Conservation (phyloP, 2,888 invertebrate genomes). For the Nasonovia ribisnigri region DNA sequence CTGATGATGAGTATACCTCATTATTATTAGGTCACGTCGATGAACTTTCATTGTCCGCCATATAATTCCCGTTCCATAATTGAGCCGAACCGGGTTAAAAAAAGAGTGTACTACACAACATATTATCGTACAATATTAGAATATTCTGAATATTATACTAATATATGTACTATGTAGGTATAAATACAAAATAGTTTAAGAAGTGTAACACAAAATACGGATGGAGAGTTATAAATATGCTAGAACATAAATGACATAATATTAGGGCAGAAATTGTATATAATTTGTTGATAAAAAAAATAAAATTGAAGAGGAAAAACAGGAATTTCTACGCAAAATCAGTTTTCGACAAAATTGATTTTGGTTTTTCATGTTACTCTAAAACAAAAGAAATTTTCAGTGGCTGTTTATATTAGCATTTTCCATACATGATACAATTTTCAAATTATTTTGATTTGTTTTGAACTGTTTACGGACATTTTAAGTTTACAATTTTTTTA, state of each 20-base stretch:
- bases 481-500: too few relatives aligned
- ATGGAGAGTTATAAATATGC: neutral
- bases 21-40: neutral
- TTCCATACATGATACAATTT: too few relatives aligned
- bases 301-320: too few relatives aligned
- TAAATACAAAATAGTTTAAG: neutral
- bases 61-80: too few relatives aligned
- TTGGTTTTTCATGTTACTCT: too few relatives aligned
- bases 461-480: too few relatives aligned
- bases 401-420: too few relatives aligned
- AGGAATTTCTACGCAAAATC: too few relatives aligned
- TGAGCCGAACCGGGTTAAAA: neutral
- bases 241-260: neutral
- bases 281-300: too few relatives aligned
- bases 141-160: neutral
- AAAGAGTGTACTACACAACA: neutral
- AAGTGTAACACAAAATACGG: neutral
- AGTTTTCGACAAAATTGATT: too few relatives aligned
- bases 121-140: neutral
- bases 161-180: neutral
- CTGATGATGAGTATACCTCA: neutral
- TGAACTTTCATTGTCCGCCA: neutral
- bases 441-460: too few relatives aligned
- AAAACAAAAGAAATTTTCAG: too few relatives aligned
- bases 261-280: neutral